phyloP scores from a whole-genome alignment of 2,888 invertebrate species.

The Bibio marci region DNA sequence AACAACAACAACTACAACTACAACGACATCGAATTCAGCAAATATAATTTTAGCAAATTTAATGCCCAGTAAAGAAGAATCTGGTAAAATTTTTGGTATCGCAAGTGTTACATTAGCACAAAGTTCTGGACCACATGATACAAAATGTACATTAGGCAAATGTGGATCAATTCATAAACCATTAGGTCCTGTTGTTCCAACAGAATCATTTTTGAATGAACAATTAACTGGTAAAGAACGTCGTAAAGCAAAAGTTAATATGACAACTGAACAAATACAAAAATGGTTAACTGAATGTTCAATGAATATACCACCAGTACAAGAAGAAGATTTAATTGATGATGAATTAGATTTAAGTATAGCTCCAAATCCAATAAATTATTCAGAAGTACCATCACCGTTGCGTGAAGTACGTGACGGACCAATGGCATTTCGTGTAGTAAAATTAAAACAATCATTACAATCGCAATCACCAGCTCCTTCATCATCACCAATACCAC shows the following conservation, averaged over 20 bases:
- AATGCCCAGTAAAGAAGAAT: slow-evolving; percentile 31
- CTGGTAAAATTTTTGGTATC: slow-evolving; percentile 30
- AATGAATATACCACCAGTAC: slow-evolving; percentile 29
- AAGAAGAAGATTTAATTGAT: slow-evolving; percentile 28
- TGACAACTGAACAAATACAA: slow-evolving; percentile 51
- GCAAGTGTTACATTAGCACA: slow-evolving; percentile 30
- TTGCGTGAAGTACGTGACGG: background rate
- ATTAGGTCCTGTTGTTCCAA: slow-evolving; percentile 28
- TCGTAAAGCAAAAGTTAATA: slow-evolving; percentile 43
- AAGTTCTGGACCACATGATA: slow-evolving; percentile 29
- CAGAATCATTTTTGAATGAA: slow-evolving; percentile 25
- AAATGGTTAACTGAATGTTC: slow-evolving; percentile 44
- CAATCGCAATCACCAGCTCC: too few species aligned
- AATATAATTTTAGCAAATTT: slow-evolving; percentile 15
- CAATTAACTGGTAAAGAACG: slow-evolving; percentile 27
- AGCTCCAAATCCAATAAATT: slow-evolving; percentile 22
- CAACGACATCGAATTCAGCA: background rate
- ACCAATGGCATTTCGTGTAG: background rate
- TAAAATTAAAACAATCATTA: background rate
- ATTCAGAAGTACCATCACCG: slow-evolving; percentile 23
- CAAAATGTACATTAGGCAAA: slow-evolving; percentile 30
- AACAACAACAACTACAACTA: slow-evolving; percentile 1
- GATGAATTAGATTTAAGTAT: slow-evolving; percentile 21
- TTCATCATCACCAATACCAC: too few species aligned
- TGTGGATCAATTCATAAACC: slow-evolving; percentile 30